Evolutionary conservation across 2,888 invertebrate genomes (phyloP).

Genomic region (Therioaphis trifolii): DNA sequence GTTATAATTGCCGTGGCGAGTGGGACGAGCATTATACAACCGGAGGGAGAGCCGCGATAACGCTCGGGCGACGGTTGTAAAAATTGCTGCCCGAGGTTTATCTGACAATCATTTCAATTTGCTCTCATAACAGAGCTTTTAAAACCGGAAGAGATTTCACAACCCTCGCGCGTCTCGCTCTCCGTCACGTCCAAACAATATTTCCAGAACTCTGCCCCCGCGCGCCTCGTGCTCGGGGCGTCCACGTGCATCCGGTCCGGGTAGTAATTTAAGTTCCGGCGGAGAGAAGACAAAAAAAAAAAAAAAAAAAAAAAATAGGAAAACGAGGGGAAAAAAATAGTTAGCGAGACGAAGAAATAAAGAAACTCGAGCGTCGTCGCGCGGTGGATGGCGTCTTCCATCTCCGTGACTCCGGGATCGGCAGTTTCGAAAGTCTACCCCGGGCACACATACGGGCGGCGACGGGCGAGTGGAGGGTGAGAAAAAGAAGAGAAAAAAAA

Average conservation of each 20-base stretch:
- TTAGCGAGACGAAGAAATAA: too few relatives aligned
- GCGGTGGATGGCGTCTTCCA: too few relatives aligned
- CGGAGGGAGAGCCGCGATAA: not conserved
- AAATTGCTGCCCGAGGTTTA: constrained; percentile 29
- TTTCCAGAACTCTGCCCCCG: constrained; percentile 27
- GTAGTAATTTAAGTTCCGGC: constrained; percentile 39
- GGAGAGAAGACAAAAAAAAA: not conserved
- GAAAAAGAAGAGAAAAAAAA: too few relatives aligned
- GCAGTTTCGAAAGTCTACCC: constrained; percentile 7
- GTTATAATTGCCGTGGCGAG: constrained; percentile 31
- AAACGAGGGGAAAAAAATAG: too few relatives aligned
- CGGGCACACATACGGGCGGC: too few relatives aligned
- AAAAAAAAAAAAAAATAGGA: not conserved
- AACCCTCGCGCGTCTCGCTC: too few relatives aligned
- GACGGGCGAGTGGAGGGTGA: too few relatives aligned
- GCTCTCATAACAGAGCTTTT: constrained; percentile 22
- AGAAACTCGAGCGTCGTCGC: too few relatives aligned
- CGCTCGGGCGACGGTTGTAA: constrained; percentile 18
- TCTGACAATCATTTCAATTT: constrained; percentile 44
- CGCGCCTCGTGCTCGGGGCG: too few relatives aligned
- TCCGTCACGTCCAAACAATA: constrained; percentile 52
- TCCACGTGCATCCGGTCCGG: not conserved
- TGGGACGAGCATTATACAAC: too few relatives aligned
- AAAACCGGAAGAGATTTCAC: constrained; percentile 35
- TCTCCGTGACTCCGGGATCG: not conserved